Evolutionary conservation across 1,140 invertebrate species (phyloP).

Genomic region (Drosophila pachea): DNA sequence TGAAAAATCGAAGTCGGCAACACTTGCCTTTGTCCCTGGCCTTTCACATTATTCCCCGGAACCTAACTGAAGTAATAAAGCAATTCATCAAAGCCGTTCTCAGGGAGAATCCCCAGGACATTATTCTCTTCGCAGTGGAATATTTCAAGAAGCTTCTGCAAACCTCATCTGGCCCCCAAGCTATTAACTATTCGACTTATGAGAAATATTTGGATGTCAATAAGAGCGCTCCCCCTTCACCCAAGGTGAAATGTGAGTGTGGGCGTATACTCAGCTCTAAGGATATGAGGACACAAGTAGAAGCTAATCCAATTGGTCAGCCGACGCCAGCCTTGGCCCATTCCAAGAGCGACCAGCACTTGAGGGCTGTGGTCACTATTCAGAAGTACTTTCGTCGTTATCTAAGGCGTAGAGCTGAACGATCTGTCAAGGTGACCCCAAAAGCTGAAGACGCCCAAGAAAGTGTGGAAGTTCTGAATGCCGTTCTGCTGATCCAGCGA

Average conservation of each 20-base stretch:
- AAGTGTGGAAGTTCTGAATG: constrained; percentile 46
- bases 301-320: not conserved
- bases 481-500: constrained; percentile 57
- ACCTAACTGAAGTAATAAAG: constrained; percentile 80
- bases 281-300: not conserved
- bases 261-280: constrained; percentile 41
- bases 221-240: not conserved
- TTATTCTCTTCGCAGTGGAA: constrained; percentile 79
- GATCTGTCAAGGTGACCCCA: not conserved
- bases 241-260: constrained; percentile 53
- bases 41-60: constrained; percentile 80
- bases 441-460: constrained; percentile 8
- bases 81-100: constrained; percentile 80
- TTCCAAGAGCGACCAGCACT: constrained; percentile 16
- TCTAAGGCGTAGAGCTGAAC: constrained; percentile 38
- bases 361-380: constrained; percentile 52
- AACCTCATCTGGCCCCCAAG: constrained; percentile 51
- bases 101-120: constrained; percentile 79
- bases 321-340: not conserved
- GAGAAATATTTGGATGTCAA: constrained; percentile 57
- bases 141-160: constrained; percentile 79
- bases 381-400: constrained; percentile 54
- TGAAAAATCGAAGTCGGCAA: constrained; percentile 55
- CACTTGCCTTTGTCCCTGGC: constrained; percentile 68
- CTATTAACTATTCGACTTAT: constrained; percentile 49